Conservation (phyloP, 2,888 invertebrate genomes). For the Cataglyphis albicans region DNA sequence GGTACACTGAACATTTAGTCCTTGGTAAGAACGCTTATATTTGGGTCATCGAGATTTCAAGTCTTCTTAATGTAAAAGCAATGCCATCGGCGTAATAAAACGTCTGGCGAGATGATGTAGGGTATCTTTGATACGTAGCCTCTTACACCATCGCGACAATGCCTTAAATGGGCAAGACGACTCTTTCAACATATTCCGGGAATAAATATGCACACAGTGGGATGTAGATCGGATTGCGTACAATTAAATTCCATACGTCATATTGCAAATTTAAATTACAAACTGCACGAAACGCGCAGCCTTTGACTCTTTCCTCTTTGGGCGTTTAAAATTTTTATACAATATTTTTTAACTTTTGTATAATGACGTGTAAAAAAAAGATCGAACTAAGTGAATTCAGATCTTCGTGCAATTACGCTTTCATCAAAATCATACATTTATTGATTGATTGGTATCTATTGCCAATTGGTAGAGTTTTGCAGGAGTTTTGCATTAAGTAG, state of each 20-base stretch:
- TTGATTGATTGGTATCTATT: neutral
- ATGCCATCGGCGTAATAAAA: slow-evolving; percentile 75
- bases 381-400: neutral
- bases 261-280: neutral
- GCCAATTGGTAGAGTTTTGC: slow-evolving; percentile 3
- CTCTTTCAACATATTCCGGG: slow-evolving; percentile 54
- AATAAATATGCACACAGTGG: slow-evolving; percentile 23
- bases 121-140: slow-evolving; percentile 67
- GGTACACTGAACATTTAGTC: slow-evolving; percentile 61
- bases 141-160: slow-evolving; percentile 62
- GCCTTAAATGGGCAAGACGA: slow-evolving; percentile 76
- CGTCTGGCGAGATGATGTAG: slow-evolving; percentile 73
- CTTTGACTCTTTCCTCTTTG: neutral
- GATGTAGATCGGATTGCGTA: neutral
- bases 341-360: neutral
- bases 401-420: slow-evolving; percentile 1
- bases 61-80: slow-evolving; percentile 70
- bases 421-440: slow-evolving; percentile 1
- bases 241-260: slow-evolving; percentile 30
- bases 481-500: neutral
- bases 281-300: neutral
- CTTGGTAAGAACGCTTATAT: slow-evolving; percentile 75
- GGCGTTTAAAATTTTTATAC: neutral
- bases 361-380: neutral
- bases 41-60: slow-evolving; percentile 77